Evolutionary conservation across 1,140 invertebrate species (phyloP).

Genomic region (Adelges cooleyi): DNA sequence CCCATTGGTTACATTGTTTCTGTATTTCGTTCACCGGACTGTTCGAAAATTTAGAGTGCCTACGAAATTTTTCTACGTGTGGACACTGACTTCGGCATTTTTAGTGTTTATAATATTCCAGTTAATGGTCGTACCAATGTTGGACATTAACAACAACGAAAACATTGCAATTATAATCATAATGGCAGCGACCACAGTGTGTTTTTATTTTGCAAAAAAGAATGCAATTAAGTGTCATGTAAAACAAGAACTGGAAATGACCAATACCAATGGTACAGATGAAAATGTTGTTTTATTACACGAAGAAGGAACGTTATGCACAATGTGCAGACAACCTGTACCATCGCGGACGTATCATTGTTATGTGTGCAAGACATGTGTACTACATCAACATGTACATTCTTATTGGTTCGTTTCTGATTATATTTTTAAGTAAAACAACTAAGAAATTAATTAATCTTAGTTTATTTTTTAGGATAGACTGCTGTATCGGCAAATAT

Average conservation of each 20-base stretch:
- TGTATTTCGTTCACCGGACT: constrained; percentile 50
- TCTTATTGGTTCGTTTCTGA: constrained; percentile 40
- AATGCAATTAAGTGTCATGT: constrained; percentile 38
- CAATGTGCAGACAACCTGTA: constrained; percentile 33
- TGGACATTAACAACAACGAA: constrained; percentile 55
- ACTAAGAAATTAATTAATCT: background rate
- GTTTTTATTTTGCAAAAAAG: constrained; percentile 39
- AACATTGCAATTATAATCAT: constrained; percentile 50
- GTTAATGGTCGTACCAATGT: constrained; percentile 46
- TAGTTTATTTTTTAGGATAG: constrained; percentile 46
- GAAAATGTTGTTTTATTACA: constrained; percentile 22
- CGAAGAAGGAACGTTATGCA: constrained; percentile 32
- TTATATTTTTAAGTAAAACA: too few species aligned
- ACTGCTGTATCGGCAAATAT: constrained; percentile 55
- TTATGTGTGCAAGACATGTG: constrained; percentile 39
- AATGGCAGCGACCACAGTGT: constrained; percentile 38
- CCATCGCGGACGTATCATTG: constrained; percentile 36
- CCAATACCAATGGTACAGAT: constrained; percentile 12
- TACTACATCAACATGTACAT: constrained; percentile 41
- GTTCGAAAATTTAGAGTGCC: constrained; percentile 47
- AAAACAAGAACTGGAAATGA: constrained; percentile 37
- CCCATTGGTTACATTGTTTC: constrained; percentile 46
- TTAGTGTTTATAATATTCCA: constrained; percentile 55
- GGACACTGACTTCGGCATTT: constrained; percentile 51
- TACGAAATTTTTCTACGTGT: constrained; percentile 55